phyloP scores from a whole-genome alignment of 64 coral and sea anemone genomes.

The Montipora sp. region DNA sequence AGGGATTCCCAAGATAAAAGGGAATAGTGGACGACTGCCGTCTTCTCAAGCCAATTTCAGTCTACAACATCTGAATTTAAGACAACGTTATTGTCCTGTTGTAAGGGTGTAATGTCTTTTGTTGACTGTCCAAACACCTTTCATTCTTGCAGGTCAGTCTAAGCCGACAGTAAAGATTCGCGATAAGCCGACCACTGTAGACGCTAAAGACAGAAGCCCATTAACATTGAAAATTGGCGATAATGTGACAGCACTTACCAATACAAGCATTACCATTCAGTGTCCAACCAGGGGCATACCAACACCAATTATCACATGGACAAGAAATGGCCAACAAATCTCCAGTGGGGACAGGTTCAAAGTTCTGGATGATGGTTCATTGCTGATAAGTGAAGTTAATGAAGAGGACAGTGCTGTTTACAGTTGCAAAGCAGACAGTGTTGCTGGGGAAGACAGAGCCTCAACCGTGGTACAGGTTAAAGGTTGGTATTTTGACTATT shows the following conservation, averaged over 20 bases:
- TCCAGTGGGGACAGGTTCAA: constrained; percentile 33
- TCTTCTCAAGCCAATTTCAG: no score
- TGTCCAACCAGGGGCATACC: constrained; percentile 69
- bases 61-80: no score
- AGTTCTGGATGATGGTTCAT: constrained; percentile 45
- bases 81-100: no score
- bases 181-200: not conserved
- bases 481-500: constrained; percentile 21
- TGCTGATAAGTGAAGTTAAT: constrained; percentile 53
- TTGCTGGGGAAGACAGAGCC: constrained; percentile 54
- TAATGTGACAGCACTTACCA: constrained; percentile 80
- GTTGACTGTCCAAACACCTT: not conserved
- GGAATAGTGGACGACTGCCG: no score
- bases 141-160: not conserved
- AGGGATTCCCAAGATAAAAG: no score
- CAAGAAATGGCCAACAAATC: constrained; percentile 59
- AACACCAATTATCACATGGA: constrained; percentile 68
- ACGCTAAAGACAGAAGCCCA: constrained; percentile 19
- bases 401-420: constrained; percentile 60
- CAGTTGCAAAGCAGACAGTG: constrained; percentile 62
- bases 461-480: constrained; percentile 46
- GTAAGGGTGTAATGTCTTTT: not conserved
- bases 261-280: constrained; percentile 66
- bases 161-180: not conserved
- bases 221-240: constrained; percentile 66